Base-by-base conservation (phyloP, 2,113 vertebrate genomes). In the Hoplias malabaricus region DNA sequence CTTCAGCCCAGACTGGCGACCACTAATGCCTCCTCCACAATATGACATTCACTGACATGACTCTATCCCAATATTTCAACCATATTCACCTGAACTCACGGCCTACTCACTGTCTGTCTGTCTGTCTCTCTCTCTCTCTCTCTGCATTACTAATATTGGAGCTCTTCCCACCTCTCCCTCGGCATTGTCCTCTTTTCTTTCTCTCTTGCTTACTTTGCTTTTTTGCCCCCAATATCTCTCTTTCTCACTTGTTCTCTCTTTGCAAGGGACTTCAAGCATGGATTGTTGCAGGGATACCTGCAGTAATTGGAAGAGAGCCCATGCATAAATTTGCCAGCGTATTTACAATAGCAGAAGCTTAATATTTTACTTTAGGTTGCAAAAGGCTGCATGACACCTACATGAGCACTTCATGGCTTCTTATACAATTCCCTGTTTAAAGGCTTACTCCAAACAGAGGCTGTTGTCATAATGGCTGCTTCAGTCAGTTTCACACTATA, bases 41-140 rank as follows among this genome's bases (percentile, higher is more conserved):
- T 61, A 12, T 61, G 70, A 61, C 36, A 61, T 46, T 54, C 25
- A 61, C 16, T 31, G 70, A 14, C 70, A 73, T 73, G 21, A 23
- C 16, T 61, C 38, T 73, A 11, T 61, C 38, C 70, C 16, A 29
- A 43, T 54, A 46, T 75, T 23, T 66, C 46, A 27, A 23, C 61
- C 43, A 16, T 14, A 5, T 25, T 54, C 73, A 75, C 46, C 73
- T 66, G 46, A 66, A 54, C 61, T 36, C 34, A 53, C 25, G 33
- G 56, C 54, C 46, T 75, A 46, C 34, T 75, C 33, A 2, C 23
- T 66, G 34, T 33, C 61, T 59, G 53, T 38, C 23, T 72, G 53
- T 53, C 21, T 53, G 48, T 53, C 48, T n/a, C 21, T n/a, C n/a
- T n/a, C n/a, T n/a, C n/a, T n/a, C n/a, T 11, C 31, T 34, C 33